Conservation (phyloP, 1,140 invertebrate genomes). For the Habropoda laboriosa region DNA sequence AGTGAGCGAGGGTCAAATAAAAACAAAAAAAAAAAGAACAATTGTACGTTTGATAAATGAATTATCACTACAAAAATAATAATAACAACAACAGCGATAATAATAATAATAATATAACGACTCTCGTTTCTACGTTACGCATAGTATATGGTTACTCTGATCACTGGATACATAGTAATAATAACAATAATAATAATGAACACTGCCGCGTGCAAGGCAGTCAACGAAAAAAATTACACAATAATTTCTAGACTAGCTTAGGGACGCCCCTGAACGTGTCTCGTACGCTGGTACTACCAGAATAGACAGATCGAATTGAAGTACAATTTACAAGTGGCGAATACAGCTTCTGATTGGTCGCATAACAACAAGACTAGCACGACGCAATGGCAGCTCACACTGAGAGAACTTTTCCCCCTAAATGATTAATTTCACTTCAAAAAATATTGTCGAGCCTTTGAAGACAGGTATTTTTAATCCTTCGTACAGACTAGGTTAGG, state of each 20-base stretch:
- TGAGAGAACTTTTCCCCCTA: conserved; percentile 29
- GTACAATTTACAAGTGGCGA: conserved; percentile 51
- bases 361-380: conserved; percentile 54
- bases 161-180: conserved; percentile 1
- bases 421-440: background rate
- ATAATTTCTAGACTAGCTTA: conserved; percentile 67
- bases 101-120: conserved; percentile 6
- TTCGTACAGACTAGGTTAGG: background rate
- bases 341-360: conserved; percentile 40
- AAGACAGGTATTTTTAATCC: background rate
- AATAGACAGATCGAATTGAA: conserved; percentile 32
- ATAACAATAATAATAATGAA: conserved; percentile 40
- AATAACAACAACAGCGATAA: conserved; percentile 2
- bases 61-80: conserved; percentile 37
- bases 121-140: conserved; percentile 23
- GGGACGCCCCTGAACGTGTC: conserved; percentile 73
- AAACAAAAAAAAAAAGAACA: conserved; percentile 19
- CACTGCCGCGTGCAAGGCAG: conserved; percentile 70
- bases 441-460: background rate
- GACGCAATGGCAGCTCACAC: conserved; percentile 42
- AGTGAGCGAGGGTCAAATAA: conserved; percentile 7
- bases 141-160: conserved; percentile 17
- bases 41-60: conserved; percentile 11
- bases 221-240: conserved; percentile 61
- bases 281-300: conserved; percentile 46